Evolutionary conservation across 2,797 vertebrate species (phyloP).

Genomic region (Acropternis orthonyx): DNA sequence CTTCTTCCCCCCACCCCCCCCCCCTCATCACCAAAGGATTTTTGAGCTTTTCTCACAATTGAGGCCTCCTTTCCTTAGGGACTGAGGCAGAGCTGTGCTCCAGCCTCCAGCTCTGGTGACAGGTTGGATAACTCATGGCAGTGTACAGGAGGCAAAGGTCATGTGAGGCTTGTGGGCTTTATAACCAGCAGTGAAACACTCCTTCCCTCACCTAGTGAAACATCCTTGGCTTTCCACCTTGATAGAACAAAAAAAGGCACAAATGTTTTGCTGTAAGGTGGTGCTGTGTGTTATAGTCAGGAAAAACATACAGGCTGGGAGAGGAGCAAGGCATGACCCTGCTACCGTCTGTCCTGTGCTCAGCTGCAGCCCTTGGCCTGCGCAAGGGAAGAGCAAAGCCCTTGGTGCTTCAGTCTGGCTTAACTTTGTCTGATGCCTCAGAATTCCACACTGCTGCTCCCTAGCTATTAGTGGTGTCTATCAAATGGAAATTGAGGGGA

Average conservation of each 20-base stretch:
- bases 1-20: too few relatives aligned
- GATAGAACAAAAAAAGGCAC: not conserved
- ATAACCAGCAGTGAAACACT: accelerated
- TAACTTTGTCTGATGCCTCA: not conserved
- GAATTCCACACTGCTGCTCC: not conserved
- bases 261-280: not conserved
- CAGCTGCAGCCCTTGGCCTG: not conserved
- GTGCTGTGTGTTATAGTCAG: not conserved
- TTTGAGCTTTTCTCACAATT: not conserved
- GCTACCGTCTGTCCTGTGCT: not conserved
- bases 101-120: not conserved
- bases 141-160: not conserved
- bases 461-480: accelerated
- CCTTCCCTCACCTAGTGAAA: not conserved
- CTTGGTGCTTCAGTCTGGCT: accelerated
- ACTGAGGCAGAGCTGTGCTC: not conserved
- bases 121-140: not conserved
- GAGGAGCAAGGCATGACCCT: not conserved
- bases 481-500: not conserved
- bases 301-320: not conserved
- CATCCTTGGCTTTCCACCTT: not conserved
- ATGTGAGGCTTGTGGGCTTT: not conserved
- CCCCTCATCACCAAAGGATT: too few relatives aligned
- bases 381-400: not conserved
- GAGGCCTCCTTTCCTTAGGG: not conserved